Evolutionary conservation across 2,888 invertebrate species (phyloP).

Genomic region (Drosophila flavopinicola): DNA sequence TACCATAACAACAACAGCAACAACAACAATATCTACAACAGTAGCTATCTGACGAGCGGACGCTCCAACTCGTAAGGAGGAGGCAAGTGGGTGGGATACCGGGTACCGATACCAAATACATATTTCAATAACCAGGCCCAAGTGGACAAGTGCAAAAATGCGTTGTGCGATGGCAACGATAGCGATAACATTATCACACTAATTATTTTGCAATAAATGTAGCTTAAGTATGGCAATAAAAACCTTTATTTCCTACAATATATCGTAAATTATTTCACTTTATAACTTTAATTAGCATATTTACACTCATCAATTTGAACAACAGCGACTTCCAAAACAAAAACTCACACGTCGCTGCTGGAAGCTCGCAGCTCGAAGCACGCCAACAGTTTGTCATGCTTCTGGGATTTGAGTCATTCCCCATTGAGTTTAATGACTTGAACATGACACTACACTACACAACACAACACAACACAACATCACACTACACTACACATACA

Average conservation of each 20-base stretch:
- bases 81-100: conserved; percentile 6
- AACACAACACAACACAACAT: too few relatives aligned
- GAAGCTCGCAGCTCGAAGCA: too few relatives aligned
- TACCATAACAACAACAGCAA: conserved; percentile 69
- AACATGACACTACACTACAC: conserved; percentile 46
- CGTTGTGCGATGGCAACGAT: conserved; percentile 40
- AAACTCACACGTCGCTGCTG: conserved; percentile 28
- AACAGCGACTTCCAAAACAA: conserved; percentile 19
- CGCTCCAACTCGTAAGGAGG: conserved; percentile 59
- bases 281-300: conserved; percentile 77
- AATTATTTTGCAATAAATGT: conserved; percentile 81
- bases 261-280: conserved; percentile 77
- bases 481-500: conserved; percentile 31
- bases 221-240: conserved; percentile 79
- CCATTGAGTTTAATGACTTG: conserved; percentile 70
- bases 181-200: conserved; percentile 58
- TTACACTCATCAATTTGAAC: conserved; percentile 52
- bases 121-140: conserved; percentile 52
- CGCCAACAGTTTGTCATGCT: conserved; percentile 49
- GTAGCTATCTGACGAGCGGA: conserved; percentile 46
- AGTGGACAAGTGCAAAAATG: conserved; percentile 70
- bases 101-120: conserved; percentile 62
- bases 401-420: conserved; percentile 62
- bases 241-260: conserved; percentile 69
- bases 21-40: too few relatives aligned